Base-by-base conservation (phyloP, 1,140 invertebrate species). In the Aphelenchoides fujianensis region DNA sequence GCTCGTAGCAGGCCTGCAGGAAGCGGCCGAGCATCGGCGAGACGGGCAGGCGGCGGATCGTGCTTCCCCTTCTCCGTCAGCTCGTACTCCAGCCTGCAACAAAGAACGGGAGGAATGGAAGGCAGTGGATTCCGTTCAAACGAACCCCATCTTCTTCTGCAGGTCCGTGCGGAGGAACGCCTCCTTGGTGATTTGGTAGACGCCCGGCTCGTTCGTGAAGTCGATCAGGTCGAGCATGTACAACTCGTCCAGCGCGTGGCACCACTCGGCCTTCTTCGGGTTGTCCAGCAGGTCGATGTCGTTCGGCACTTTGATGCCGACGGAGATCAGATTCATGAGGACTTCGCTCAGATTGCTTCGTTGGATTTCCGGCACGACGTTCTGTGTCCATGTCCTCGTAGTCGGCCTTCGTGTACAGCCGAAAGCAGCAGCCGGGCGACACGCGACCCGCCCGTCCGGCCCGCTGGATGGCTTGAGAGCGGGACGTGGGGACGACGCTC, bases 401-500 rank as follows among this genome's bases (percentile, higher is more conserved):
- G 41, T 76, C 75, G 19, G 63, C 34, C 30, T 73, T 32, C 5
- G 85, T 85, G 73, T 86, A 88, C 3, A 88, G 74, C 41, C 87
- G 78, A 73, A 86, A 88, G 75, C 87, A 88, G 7, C 77, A 78
- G 0, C 87, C 87, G 12, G 84, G 74, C 5, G 82, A 79, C 68
- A 86, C 86, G 16, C 87, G 76, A 2, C 87, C 87, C 19, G 87
- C 87, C 62, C 87, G 74, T 30, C 87, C 87, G 23, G 85, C 85
- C n/a, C 85, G 41, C 70, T 83, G 82, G 59, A 79, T 78, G 5
- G 82, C 83, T 64, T 83, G 82, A 7, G 82, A 78, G 53, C 84
- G 77, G 23, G 83, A 85, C n/a, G 84, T 75, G 31, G 77, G 72
- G 7, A 72, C 73, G 28, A 84, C 79, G 63, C 66, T 54, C 9